phyloP scores from a whole-genome alignment of 2,113 vertebrate species.

The Bubo blakistoni region DNA sequence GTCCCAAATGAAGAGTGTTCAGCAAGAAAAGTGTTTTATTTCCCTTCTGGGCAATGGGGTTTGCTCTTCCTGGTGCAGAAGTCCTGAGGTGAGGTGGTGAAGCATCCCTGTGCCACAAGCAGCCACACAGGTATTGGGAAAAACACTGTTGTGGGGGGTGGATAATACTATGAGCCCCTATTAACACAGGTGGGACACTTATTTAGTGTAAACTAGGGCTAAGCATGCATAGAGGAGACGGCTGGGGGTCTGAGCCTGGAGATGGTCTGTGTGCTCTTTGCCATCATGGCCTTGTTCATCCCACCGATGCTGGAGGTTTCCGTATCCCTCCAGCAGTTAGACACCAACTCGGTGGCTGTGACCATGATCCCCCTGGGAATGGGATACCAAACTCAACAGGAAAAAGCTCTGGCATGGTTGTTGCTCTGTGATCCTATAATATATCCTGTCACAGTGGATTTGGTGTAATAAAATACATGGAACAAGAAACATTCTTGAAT shows the following conservation, averaged over 20 bases:
- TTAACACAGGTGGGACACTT: neutral
- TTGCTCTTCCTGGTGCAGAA: neutral
- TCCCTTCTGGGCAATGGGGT: neutral
- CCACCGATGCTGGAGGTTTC: neutral
- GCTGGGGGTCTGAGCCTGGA: neutral
- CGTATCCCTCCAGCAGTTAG: neutral
- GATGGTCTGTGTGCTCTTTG: neutral
- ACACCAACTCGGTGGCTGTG: neutral
- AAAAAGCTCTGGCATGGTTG: neutral
- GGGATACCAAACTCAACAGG: neutral
- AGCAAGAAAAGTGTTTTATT: neutral
- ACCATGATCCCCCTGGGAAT: neutral
- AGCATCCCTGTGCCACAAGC: neutral
- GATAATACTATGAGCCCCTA: neutral
- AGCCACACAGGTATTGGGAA: neutral
- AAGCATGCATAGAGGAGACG: accelerated
- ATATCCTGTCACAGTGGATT: neutral
- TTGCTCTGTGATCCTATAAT: neutral
- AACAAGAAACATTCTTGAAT: neutral
- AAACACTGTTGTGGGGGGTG: neutral
- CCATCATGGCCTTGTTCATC: neutral
- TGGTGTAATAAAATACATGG: neutral
- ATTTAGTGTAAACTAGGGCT: neutral
- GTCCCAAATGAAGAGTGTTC: neutral
- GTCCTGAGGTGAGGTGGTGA: neutral